phyloP scores from a whole-genome alignment of 64 coral and sea anemone species.

The Catalaphyllia jardinei region DNA sequence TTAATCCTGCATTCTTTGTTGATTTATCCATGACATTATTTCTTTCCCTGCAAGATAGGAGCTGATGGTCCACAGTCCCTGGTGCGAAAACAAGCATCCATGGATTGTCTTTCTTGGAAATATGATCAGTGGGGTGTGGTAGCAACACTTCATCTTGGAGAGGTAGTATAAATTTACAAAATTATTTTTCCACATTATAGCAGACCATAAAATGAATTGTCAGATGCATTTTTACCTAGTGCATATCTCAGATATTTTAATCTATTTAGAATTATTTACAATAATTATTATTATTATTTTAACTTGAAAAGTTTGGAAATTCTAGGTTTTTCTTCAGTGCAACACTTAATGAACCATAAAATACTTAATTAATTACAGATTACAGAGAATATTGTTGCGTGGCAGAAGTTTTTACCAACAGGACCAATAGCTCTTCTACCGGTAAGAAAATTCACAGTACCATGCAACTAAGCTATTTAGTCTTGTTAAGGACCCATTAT shows the following conservation, averaged over 20 bases:
- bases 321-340: no score
- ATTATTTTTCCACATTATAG: no score
- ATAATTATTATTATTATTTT: no score
- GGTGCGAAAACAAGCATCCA: constrained; percentile 62
- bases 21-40: background rate
- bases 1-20: background rate
- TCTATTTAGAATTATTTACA: no score
- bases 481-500: background rate
- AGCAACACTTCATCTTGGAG: constrained; percentile 79
- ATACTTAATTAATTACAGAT: constrained; percentile 44
- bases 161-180: constrained; percentile 45
- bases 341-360: no score
- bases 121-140: constrained; percentile 93
- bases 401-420: constrained; percentile 98
- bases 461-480: background rate
- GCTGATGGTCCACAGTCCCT: constrained; percentile 87
- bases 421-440: constrained; percentile 95
- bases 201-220: no score
- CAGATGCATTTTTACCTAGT: no score
- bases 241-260: no score
- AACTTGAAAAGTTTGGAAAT: no score
- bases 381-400: constrained; percentile 94
- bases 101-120: constrained; percentile 83
- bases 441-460: constrained; percentile 47
- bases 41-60: constrained; percentile 60